Evolutionary conservation across 2,888 invertebrate species (phyloP).

Genomic region (Neoitamus cyanurus): DNA sequence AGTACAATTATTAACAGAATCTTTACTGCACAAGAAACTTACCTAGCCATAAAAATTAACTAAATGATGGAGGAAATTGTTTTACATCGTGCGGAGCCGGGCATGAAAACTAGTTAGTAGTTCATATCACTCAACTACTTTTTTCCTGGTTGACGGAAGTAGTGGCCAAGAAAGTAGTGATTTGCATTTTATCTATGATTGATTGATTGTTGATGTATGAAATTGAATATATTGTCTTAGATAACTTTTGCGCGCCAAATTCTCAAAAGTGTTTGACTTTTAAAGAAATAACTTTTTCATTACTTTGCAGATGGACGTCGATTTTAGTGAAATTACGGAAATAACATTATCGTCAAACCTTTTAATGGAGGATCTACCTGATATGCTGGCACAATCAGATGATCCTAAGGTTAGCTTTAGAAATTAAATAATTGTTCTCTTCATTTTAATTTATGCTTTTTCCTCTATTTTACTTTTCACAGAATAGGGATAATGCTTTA

Average conservation of each 20-base stretch:
- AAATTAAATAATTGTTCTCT: background rate
- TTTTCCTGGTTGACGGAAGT: too few relatives aligned
- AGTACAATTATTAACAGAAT: too few relatives aligned
- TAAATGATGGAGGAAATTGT: too few relatives aligned
- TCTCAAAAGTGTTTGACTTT: background rate
- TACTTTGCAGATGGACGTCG: background rate
- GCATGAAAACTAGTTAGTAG: too few relatives aligned
- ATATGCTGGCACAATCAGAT: constrained; percentile 48
- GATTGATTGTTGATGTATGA: too few relatives aligned
- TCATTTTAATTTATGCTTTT: background rate
- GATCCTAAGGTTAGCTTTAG: constrained; percentile 50
- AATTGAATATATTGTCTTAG: too few relatives aligned
- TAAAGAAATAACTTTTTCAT: background rate
- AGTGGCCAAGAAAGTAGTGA: too few relatives aligned
- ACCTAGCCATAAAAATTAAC: too few relatives aligned
- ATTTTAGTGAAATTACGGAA: constrained; percentile 12
- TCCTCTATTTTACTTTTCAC: constrained; percentile 57
- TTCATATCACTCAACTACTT: too few relatives aligned
- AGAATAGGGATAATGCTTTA: constrained; percentile 58
- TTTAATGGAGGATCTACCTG: constrained; percentile 51
- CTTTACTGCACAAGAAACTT: too few relatives aligned
- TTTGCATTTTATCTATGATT: too few relatives aligned
- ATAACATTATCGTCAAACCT: background rate
- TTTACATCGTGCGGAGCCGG: too few relatives aligned
- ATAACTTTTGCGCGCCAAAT: background rate